Percentiles rank a stretch among this genome's conserved stretches.
These are phyloP conservation scores for Oscheius sp. DNA, from an alignment of 2,888 invertebrate species.

Conservation along the genomic window DNA sequence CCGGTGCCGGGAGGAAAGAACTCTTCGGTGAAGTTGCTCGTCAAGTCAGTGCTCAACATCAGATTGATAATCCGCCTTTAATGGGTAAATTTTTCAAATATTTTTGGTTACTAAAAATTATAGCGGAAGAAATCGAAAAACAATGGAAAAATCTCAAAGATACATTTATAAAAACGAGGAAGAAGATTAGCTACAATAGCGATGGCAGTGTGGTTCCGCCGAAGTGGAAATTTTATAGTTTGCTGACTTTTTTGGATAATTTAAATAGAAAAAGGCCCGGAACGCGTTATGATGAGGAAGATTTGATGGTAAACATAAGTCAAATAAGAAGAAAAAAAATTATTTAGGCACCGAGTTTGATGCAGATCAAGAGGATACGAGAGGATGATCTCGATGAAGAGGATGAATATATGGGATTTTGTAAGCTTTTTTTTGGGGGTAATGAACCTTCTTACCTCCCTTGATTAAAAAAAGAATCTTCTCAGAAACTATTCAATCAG, in stretches of 20 bases:
- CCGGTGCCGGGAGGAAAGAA: slow-evolving; percentile 26
- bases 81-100: slow-evolving; percentile 14
- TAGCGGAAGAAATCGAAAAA: slow-evolving; percentile 49
- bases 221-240: slow-evolving; percentile 48
- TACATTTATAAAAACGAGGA: slow-evolving; percentile 44
- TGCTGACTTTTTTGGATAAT: slow-evolving; percentile 35
- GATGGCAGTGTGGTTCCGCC: slow-evolving; percentile 43
- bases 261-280: slow-evolving; percentile 14
- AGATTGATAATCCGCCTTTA: slow-evolving; percentile 34
- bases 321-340: background rate
- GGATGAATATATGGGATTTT: slow-evolving; percentile 48
- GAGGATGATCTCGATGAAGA: slow-evolving; percentile 30
- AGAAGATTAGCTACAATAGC: slow-evolving; percentile 35
- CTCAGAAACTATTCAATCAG: too few species aligned
- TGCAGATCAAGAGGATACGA: slow-evolving; percentile 19
- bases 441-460: too few species aligned
- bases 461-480: too few species aligned
- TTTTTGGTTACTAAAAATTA: background rate
- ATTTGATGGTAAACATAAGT: background rate
- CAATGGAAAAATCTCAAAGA: slow-evolving; percentile 52
- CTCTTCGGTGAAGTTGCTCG: slow-evolving; percentile 41
- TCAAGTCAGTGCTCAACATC: slow-evolving; percentile 34
- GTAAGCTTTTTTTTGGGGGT: slow-evolving; percentile 27
- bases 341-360: slow-evolving; percentile 12
- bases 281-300: slow-evolving; percentile 15